Evolutionary conservation across 2,113 vertebrate genomes (phyloP), one percentile per base, ranked within the genome.

Genomic region (Acinonyx jubatus): DNA sequence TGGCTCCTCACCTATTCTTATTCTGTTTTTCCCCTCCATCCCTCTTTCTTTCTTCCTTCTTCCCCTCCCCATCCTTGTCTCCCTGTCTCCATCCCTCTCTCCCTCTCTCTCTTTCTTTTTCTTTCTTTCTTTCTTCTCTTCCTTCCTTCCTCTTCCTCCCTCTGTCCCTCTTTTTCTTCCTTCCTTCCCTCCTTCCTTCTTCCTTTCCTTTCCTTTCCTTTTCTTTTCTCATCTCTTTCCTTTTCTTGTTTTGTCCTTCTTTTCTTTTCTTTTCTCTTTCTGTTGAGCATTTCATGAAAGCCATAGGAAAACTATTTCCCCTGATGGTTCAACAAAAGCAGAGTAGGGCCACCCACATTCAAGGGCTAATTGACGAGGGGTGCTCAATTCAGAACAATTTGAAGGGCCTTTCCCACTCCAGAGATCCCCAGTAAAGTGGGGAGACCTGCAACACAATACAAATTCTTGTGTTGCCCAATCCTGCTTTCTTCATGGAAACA

Each of bases 281-380:
- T 63, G 66, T 87, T 81, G 27, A n/a, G 25, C 14, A 83, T 4
- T 90, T 95, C 14, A 50, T 87, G 85, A 86, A 31, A 92, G 33
- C 16, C 55, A 18, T 57, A 52, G 38, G 36, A 86, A 76, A 94
- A 33, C 63, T 41, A 1, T 63, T 80, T 95, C 66, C 52, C 92
- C 45, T 84, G 10, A 89, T 91, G 73, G 65, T 96, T 83, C 71
- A 55, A 33, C 25, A 92, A 45, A 13, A 55, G 48, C 3, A 33
- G 45, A 71, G 7, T 29, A 86, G 27, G 13, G 45, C 15, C 31
- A 13, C 21, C 14, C 36, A 61, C 41, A 4, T 36, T 94, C 25
- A 68, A 1, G 50, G 65, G 61, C 13, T 81, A 55, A 88, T 2
- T 61, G 55, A 55, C 41, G 29, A 36, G 41, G 5, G 1, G 5